Evolutionary conservation across 2,888 invertebrate genomes (phyloP), one percentile per base, ranked within the genome.

Genomic region (Cephonodes hylas): DNA sequence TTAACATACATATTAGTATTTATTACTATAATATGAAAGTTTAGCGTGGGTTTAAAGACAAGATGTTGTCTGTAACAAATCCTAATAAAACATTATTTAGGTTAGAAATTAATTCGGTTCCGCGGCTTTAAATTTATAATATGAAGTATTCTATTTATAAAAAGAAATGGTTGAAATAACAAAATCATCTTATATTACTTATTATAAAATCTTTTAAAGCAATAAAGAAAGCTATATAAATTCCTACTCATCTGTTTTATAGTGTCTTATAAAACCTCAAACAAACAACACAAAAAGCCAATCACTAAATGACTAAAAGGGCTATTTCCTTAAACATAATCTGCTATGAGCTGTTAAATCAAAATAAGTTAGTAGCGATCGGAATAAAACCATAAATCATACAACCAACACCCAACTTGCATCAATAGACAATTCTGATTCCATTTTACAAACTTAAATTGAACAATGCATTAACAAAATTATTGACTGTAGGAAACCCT

Each of bases 361-460:
- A 53, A 8, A 53, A 53, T 31, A 53, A 53, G 31, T 31, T 31
- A 53, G 53, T 53, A 53, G 62, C 65, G 65, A 81, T 80, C 79
- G 78, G 78, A 85, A 84, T 77, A 73, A 79, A 81, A 68, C 63
- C 81, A 85, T 86, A 83, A 87, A 88, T 88, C 85, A 86, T 84
- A 80, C 77, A 83, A 80, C 77, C 79, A 71, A 80, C 81, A 78
- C 77, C 76, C 74, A 79, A 77, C 77, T 76, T 84, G 79, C 78
- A 79, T 73, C 83, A 72, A 83, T 85, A 84, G 78, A 83, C 76
- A 81, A 81, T 81, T 86, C 85, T 81, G 85, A 86, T 78, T 74
- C 68, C 66, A 66, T 69, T 75, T 48, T 57, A 70, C 72, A 69
- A 73, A 6, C 42, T 60, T 63, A 60, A 31, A 64, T 56, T 64